Evolutionary conservation across 2,888 invertebrate genomes (phyloP).

Genomic region (Drosophila monieri): DNA sequence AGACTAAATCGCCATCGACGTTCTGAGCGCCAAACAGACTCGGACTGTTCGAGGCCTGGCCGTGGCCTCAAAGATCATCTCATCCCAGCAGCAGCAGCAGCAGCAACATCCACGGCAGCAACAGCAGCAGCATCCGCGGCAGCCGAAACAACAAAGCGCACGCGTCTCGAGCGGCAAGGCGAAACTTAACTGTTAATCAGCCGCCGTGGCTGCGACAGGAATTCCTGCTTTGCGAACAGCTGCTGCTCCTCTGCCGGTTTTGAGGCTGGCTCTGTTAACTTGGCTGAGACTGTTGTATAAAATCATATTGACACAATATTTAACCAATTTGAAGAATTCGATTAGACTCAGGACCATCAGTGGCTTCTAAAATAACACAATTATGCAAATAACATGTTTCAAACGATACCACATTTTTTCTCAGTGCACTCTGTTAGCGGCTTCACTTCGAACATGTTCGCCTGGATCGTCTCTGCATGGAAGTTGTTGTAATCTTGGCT

Average conservation of each 20-base stretch:
- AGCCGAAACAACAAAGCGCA: constrained; percentile 67
- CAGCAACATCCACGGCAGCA: constrained; percentile 39
- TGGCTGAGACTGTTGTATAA: constrained; percentile 22
- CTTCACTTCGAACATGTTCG: constrained; percentile 40
- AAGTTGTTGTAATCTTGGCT: constrained; percentile 13
- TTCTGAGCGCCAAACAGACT: constrained; percentile 70
- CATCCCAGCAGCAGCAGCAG: constrained; percentile 19
- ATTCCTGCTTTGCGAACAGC: constrained; percentile 67
- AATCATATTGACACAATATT: background rate
- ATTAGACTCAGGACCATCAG: no score
- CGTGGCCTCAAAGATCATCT: constrained; percentile 74
- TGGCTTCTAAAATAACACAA: no score
- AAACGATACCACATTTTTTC: constrained; percentile 3
- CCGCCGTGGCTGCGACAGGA: constrained; percentile 13
- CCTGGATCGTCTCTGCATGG: constrained; percentile 13
- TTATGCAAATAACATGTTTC: no score
- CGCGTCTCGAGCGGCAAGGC: constrained; percentile 59
- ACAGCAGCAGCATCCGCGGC: constrained; percentile 47
- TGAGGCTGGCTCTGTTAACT: constrained; percentile 53
- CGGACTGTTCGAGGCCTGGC: constrained; percentile 55
- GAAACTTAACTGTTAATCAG: constrained; percentile 45
- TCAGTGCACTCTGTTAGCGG: constrained; percentile 23
- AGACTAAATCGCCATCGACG: constrained; percentile 77
- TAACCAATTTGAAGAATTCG: background rate
- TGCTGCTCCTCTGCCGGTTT: constrained; percentile 42